Evolutionary conservation across 2,888 invertebrate species (phyloP).

Genomic region (Pogonocherus hispidulus): DNA sequence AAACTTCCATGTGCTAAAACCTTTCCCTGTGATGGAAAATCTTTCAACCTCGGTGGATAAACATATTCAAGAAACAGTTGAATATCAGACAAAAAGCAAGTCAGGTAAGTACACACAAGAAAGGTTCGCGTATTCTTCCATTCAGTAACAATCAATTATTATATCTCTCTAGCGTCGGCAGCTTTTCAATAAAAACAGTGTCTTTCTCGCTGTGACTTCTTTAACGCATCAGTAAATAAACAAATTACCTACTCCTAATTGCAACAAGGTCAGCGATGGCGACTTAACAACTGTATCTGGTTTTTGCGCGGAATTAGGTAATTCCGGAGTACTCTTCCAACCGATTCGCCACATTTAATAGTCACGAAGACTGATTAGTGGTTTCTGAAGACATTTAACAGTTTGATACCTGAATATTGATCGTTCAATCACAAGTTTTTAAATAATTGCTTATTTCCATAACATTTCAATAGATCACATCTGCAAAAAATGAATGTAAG

Average conservation of each 20-base stretch:
- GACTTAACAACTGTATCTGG: conserved; percentile 3
- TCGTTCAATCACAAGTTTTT: background rate
- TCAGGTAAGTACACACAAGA: too few species aligned
- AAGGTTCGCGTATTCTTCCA: too few species aligned
- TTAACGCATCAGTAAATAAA: conserved; percentile 15
- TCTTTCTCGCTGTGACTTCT: background rate
- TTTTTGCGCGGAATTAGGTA: conserved; percentile 11
- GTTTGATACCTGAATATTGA: background rate
- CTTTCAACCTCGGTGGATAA: too few species aligned
- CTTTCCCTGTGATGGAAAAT: too few species aligned
- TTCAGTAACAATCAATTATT: background rate
- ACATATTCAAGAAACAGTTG: too few species aligned
- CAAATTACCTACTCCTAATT: background rate
- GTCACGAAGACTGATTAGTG: background rate
- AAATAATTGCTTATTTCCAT: background rate
- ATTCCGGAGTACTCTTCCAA: conserved; percentile 1
- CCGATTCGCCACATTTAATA: background rate
- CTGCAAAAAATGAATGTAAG: too few species aligned
- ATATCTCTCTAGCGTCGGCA: background rate
- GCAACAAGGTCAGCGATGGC: conserved; percentile 10
- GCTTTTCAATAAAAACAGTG: background rate
- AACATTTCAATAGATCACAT: too few species aligned
- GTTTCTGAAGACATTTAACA: background rate
- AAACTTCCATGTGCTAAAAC: too few species aligned
- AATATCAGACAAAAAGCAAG: too few species aligned